Evolutionary conservation across 1,140 invertebrate genomes (phyloP).

Genomic region (Saccostrea glomerata): DNA sequence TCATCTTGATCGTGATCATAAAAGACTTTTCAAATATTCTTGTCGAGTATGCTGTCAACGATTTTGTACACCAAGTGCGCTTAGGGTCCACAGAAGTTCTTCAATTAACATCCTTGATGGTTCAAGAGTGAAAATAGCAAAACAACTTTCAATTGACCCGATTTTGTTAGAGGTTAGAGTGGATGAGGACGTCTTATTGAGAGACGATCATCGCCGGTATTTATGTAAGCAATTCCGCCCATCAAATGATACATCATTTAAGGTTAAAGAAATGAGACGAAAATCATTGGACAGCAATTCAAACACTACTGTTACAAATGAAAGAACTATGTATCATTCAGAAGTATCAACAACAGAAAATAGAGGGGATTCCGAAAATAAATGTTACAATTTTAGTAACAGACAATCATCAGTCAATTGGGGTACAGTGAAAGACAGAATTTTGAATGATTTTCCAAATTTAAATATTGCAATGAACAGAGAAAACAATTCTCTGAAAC

Average conservation of each 20-base stretch:
- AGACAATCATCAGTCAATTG: neutral
- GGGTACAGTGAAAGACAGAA: neutral
- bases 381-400: neutral
- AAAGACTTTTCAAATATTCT: neutral
- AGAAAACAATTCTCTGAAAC: neutral
- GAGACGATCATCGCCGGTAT: neutral
- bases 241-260: neutral
- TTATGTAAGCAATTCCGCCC: neutral
- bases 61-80: neutral
- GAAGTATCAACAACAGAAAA: neutral
- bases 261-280: neutral
- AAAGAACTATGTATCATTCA: neutral
- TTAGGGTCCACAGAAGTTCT: slow-evolving; percentile 14
- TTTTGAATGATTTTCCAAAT: neutral
- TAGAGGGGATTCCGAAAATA: neutral
- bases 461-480: neutral
- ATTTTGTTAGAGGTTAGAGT: neutral
- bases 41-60: neutral
- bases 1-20: neutral
- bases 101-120: neutral
- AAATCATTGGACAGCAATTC: neutral
- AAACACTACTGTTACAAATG: neutral
- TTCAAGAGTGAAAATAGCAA: neutral
- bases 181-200: neutral
- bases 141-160: neutral